Evolutionary conservation across 2,113 vertebrate genomes (phyloP).

Genomic region (Variabilichromis moorii): DNA sequence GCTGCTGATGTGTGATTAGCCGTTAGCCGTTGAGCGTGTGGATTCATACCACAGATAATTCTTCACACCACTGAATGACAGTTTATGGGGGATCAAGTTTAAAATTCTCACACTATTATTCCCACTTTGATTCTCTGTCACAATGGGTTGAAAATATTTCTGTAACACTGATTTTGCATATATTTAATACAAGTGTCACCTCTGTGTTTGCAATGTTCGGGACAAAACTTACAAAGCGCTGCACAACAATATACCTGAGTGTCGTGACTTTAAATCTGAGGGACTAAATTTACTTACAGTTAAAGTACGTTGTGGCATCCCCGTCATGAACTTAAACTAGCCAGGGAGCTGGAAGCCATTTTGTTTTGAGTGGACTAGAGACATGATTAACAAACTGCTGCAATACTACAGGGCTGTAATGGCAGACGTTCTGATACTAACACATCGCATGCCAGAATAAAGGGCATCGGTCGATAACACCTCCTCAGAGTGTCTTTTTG

Average conservation of each 20-base stretch:
- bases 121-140: not conserved
- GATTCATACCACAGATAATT: not conserved
- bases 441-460: constrained; percentile 16
- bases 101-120: not conserved
- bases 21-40: not conserved
- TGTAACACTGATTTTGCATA: not conserved
- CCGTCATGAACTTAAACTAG: constrained; percentile 5
- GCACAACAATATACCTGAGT: not conserved
- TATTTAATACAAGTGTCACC: not conserved
- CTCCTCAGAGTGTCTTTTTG: constrained; percentile 31
- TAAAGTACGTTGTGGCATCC: not conserved
- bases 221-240: not conserved
- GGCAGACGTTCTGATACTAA: constrained; percentile 8
- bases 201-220: not conserved
- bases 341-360: not conserved
- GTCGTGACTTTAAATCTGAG: not conserved
- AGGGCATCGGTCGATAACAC: constrained; percentile 22
- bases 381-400: constrained; percentile 41
- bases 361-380: constrained; percentile 25
- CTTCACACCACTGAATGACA: not conserved
- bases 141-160: not conserved
- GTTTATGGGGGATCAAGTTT: not conserved
- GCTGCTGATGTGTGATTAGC: not conserved
- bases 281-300: not conserved
- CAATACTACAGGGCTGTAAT: constrained; percentile 13